phyloP scores from a whole-genome alignment of 2,797 vertebrate species.

The Spinus pinus region DNA sequence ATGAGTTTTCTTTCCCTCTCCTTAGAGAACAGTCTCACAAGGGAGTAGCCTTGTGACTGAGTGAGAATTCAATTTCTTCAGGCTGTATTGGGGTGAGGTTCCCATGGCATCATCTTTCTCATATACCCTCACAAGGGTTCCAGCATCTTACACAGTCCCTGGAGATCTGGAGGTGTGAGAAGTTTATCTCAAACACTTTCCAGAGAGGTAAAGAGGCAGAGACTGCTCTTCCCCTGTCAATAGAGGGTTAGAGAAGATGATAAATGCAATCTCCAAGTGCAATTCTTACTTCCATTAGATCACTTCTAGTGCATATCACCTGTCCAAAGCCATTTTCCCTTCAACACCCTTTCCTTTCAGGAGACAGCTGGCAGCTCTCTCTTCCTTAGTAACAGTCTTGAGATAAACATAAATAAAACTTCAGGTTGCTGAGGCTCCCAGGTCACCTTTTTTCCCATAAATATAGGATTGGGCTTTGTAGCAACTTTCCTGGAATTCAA shows the following conservation, averaged over 20 bases:
- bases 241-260: not conserved
- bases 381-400: not conserved
- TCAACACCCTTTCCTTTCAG: not conserved
- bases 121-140: not conserved
- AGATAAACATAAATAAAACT: not conserved
- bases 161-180: not conserved
- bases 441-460: not conserved
- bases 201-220: not conserved
- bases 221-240: not conserved
- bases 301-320: not conserved
- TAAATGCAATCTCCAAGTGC: not conserved
- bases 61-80: not conserved
- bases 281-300: not conserved
- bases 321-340: not conserved
- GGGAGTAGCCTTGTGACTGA: not conserved
- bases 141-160: not conserved
- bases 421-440: not conserved
- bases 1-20: not conserved
- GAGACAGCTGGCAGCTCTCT: not conserved
- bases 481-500: not conserved
- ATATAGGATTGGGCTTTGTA: not conserved
- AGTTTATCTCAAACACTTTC: not conserved
- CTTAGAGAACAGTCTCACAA: not conserved
- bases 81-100: not conserved
- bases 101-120: not conserved